Evolutionary conservation across 1,140 invertebrate genomes (phyloP), one percentile per base, ranked within the genome.

Genomic region (Wasmannia auropunctata): DNA sequence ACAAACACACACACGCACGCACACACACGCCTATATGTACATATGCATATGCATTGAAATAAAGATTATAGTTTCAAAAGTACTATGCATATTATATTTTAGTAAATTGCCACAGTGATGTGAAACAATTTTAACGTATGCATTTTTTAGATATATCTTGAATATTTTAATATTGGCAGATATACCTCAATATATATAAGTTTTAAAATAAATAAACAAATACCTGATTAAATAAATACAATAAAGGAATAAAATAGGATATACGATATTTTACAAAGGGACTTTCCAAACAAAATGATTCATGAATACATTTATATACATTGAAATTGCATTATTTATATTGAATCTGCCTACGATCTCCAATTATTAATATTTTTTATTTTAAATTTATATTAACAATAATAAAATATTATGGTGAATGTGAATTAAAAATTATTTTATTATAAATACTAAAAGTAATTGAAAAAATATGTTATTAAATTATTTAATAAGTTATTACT

Each of bases 61-160:
- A 25, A 67, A 67, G 2, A 1, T 46, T 2, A 28, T 6, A 16
- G 40, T 46, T 43, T 43, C 34, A 65, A 4, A 65, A n/a, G 28
- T 37, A 34, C 7, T n/a, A 0, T 67, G 22, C 22, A 3, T n/a
- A 37, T 43, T 14, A 43, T 16, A 25, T 43, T 67, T 67, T 43
- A 43, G 0, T 67, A 43, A n/a, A 46, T 19, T 46, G 37, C 2
- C 37, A 67, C 3, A 67, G 37, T 19, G 22, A 2, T 65, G 4
- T 37, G 22, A 67, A 67, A 67, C 22, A 67, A 67, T 67, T 67
- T 46, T 28, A 67, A 67, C 37, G 22, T 67, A 46, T 67, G 22
- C 25, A 46, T 19, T 67, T 40, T 67, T 43, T 67, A 67, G 2
- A 11, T 67, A 5, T 46, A 14, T 3, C 22, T 43, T 46, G 63